phyloP scores from a whole-genome alignment of 2,797 vertebrate genomes.

The Gouania willdenowi region DNA sequence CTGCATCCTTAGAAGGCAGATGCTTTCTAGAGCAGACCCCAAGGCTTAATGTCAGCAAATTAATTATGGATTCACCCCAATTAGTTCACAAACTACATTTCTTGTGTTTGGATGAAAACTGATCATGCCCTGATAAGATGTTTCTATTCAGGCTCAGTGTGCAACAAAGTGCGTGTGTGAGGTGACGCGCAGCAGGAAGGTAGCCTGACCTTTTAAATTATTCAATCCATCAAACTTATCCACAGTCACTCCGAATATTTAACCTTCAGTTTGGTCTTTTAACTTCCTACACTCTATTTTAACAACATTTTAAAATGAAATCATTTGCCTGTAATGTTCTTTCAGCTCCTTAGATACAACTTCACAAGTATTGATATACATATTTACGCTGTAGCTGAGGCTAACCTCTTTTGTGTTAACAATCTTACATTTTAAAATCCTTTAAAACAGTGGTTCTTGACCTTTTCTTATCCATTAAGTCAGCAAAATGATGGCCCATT shows the following conservation, averaged over 20 bases:
- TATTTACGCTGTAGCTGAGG: too few species aligned
- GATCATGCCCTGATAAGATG: conserved; percentile 55
- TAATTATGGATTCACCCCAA: conserved; percentile 72
- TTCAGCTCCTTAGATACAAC: too few species aligned
- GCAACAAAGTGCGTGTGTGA: conserved; percentile 15
- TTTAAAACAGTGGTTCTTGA: too few species aligned
- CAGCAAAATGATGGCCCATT: too few species aligned
- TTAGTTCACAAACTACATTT: conserved; percentile 66
- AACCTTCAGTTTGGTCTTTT: conserved; percentile 28
- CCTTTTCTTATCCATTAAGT: too few species aligned
- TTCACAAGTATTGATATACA: too few species aligned
- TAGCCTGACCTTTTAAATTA: conserved; percentile 80
- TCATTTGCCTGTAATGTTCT: too few species aligned
- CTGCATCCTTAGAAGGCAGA: conserved; percentile 49
- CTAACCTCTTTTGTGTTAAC: too few species aligned
- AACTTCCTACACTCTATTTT: too few species aligned
- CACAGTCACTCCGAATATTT: conserved; percentile 11
- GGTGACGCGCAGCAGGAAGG: conserved; percentile 60
- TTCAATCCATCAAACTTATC: conserved; percentile 67
- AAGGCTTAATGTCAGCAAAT: conserved; percentile 70
- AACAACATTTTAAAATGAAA: too few species aligned
- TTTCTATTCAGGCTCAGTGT: conserved; percentile 41
- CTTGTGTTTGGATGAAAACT: conserved; percentile 54
- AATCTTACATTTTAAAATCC: too few species aligned
- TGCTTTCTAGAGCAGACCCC: conserved; percentile 46